Base-by-base conservation (phyloP, 2,888 invertebrate genomes). In the Galeopsomyia nigrocyanea region DNA sequence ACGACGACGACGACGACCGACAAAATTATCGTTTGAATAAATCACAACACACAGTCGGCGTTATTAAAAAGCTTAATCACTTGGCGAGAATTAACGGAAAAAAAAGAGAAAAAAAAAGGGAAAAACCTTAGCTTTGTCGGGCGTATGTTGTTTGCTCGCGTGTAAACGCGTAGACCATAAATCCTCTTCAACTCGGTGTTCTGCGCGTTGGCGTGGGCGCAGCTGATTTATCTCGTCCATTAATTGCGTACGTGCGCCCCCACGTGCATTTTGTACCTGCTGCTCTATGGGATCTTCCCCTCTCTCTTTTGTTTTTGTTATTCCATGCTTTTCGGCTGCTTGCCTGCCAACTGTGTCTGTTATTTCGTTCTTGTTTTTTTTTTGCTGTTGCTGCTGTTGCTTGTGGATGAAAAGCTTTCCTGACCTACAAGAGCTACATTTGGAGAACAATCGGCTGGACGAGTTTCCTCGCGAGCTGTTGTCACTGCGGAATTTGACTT, bases 401-500 rank as follows among this genome's bases (percentile, higher is more conserved):
- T 39, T 10, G 39, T 7, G 7, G 7, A 3, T 39, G 39, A 7
- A 39, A 69, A 86, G 85, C 75, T 84, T 86, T 68, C 80, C 83
- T 7, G 80, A 80, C 68, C 81, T 86, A 47, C 79, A 77, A 62
- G 75, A 78, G 51, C 77, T 86, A 56, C 81, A 88, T 74, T 86
- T 88, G 71, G 86, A 87, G 76, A 82, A 87, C 73, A 93, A 93
- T 82, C 88, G 89, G 19, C 88, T 93, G 65, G 87, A 88, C 63
- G 83, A 88, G 46, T 86, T 93, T 74, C 93, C 93, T 0, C 82
- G 86, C 26, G 91, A 91, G 78, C 85, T 92, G 68, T 88, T 92
- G 81, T 87, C 89, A 67, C 86, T 93, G 73, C 87, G 87, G n/a
- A 88, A 89, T 1, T 86, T 93, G 75, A 90, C 90, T 51, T 89